These are phyloP conservation scores for Malurus melanocephalus DNA, from an alignment of 2,113 vertebrate genomes.

Conservation along the genomic window DNA sequence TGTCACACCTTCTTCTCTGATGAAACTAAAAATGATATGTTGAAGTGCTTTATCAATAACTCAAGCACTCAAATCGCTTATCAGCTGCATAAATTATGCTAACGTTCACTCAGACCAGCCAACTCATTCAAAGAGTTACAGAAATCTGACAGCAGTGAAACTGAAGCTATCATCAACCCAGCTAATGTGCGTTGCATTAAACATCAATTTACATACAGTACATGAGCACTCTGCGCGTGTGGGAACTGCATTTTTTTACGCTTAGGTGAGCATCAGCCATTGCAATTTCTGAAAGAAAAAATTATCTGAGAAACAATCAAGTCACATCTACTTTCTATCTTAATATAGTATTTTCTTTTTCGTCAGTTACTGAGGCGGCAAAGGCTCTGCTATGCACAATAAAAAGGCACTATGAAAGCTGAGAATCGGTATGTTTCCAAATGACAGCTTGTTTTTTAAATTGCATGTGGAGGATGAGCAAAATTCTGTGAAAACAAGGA, in stretches of 20 bases:
- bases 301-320: slow-evolving; percentile 48
- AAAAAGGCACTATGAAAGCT: neutral
- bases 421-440: neutral
- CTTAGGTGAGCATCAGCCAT: slow-evolving; percentile 67
- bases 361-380: neutral
- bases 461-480: neutral
- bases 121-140: slow-evolving; percentile 73
- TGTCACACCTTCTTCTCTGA: slow-evolving; percentile 63
- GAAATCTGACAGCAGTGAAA: slow-evolving; percentile 71
- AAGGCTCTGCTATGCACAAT: neutral
- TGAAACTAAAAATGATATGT: slow-evolving; percentile 69
- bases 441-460: neutral
- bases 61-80: slow-evolving; percentile 69
- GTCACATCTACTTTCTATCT: neutral
- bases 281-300: slow-evolving; percentile 73
- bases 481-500: neutral
- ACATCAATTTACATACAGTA: slow-evolving; percentile 74
- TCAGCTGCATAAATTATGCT: slow-evolving; percentile 81
- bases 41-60: slow-evolving; percentile 87
- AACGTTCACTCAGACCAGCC: slow-evolving; percentile 64
- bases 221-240: neutral
- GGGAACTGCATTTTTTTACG: slow-evolving; percentile 45
- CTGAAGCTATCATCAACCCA: slow-evolving; percentile 57
- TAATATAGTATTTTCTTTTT: neutral
- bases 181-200: slow-evolving; percentile 71